Base-by-base conservation (phyloP, 2,113 vertebrate genomes). In the Pantherophis guttatus region DNA sequence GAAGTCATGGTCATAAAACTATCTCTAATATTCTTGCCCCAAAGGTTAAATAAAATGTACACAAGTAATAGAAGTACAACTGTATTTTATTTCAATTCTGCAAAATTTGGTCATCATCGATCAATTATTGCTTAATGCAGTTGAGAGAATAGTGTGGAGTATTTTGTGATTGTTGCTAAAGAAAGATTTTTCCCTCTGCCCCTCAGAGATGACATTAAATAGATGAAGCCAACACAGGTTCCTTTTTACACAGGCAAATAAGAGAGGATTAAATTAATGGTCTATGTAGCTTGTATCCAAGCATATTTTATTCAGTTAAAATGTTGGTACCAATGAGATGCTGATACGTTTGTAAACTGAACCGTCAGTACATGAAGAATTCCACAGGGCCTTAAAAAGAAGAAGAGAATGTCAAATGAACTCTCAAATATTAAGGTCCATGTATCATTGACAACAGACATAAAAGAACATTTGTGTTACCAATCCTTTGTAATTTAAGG, bases 351-450 rank as follows among this genome's bases (percentile, higher is more conserved):
- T 98, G 96, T 96, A 97, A 98, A 98, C 96, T 97, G 98, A 98
- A 97, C 94, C 97, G 97, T 98, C 98, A 97, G 96, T 98, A 97
- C 95, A 98, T 97, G 97, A 91, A 96, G 97, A 97, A 97, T 97
- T 98, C 98, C 98, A 98, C 97, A 95, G 97, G 97, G 97, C 97
- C 98, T 98, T 87, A 97, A 97, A 96, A 95, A 52, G 95, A 96
- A 93, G 57, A 85, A 94, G n/a, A 93, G 91, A 95, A 96, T 81
- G 88, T 97, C 90, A 87, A 97, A 97, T 96, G 93, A 97, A 96
- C 96, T 91, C 86, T 95, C 95, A 96, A 86, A 92, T 50, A 97
- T 93, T 89, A 94, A 96, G 88, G 95, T 94, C 87, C 93, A 95
- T 70, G 53, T 88, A 92, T 95, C 96, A 92, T 94, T 95, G 94